Percentiles rank a stretch among this genome's conserved stretches.
phyloP scores from a whole-genome alignment of 2,888 invertebrate genomes.

The Oligia latruncula region DNA sequence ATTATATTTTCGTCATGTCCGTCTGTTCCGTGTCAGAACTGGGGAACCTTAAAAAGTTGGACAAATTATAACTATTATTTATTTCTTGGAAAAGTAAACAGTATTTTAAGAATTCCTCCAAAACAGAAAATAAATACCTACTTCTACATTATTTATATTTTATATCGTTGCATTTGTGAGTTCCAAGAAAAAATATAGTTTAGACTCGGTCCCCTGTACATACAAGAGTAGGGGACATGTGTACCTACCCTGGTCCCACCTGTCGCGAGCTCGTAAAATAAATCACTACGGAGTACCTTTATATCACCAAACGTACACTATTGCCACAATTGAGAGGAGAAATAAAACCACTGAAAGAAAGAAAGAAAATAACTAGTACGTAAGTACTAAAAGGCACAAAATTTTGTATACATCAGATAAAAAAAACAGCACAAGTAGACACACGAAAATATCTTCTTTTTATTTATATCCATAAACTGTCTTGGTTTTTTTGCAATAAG shows the following conservation, averaged over 20 bases:
- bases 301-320: constrained; percentile 69
- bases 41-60: too few species aligned
- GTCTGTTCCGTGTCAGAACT: too few species aligned
- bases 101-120: not conserved
- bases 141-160: constrained; percentile 31
- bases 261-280: constrained; percentile 73
- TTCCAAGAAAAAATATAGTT: constrained; percentile 48
- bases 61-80: not conserved
- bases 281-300: constrained; percentile 70
- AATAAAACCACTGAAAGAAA: constrained; percentile 64
- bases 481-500: not conserved
- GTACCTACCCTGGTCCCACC: constrained; percentile 59
- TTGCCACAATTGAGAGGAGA: constrained; percentile 71
- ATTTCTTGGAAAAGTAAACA: not conserved
- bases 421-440: constrained; percentile 14
- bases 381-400: not conserved
- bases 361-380: not conserved
- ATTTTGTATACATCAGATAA: not conserved
- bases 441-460: not conserved
- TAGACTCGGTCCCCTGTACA: constrained; percentile 44
- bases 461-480: not conserved
- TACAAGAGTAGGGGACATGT: constrained; percentile 58
- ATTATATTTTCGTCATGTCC: too few species aligned
- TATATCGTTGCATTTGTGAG: constrained; percentile 30
- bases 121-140: constrained; percentile 17